Percentiles rank a stretch among this genome's conserved stretches.
Conservation (phyloP, 2,888 invertebrate species). For the Drosophila mayaguana region DNA sequence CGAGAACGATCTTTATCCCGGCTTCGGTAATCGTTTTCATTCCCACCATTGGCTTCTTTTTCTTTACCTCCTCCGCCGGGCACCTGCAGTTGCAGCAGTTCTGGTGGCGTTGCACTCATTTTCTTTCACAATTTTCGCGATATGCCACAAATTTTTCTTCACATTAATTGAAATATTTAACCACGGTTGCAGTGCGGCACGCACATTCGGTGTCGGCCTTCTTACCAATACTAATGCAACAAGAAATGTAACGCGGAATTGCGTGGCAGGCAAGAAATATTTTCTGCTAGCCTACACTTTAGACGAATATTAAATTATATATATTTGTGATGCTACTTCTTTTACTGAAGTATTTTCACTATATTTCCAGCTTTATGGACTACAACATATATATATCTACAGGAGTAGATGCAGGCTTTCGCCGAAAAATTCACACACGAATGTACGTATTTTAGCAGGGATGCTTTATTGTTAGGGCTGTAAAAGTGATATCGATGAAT, state of each 20-base stretch:
- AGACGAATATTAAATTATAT: not conserved
- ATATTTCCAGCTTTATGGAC: conserved; percentile 4
- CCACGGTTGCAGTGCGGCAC: conserved; percentile 8
- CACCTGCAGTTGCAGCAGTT: conserved; percentile 36
- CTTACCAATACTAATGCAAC: conserved; percentile 38
- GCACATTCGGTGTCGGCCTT: conserved; percentile 16
- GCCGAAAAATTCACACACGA: conserved; percentile 48
- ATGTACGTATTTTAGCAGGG: conserved; percentile 28
- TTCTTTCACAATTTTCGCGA: not conserved
- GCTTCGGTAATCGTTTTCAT: conserved; percentile 68
- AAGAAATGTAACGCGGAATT: conserved; percentile 13
- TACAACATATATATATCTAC: conserved; percentile 18
- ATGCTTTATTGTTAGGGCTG: conserved; percentile 23
- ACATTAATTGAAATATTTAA: conserved; percentile 29
- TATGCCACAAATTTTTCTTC: conserved; percentile 11
- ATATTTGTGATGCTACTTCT: conserved; percentile 14
- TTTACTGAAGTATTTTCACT: conserved; percentile 29
- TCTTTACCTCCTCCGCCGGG: conserved; percentile 40
- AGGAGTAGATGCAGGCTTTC: conserved; percentile 34
- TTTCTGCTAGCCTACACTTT: not conserved
- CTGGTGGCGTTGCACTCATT: conserved; percentile 75
- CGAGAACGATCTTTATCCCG: conserved; percentile 73
- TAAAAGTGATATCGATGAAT: not conserved
- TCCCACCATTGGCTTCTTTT: conserved; percentile 58
- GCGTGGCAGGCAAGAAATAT: conserved; percentile 27